Evolutionary conservation across 2,797 vertebrate genomes (phyloP).

Genomic region (Lacerta viridis): DNA sequence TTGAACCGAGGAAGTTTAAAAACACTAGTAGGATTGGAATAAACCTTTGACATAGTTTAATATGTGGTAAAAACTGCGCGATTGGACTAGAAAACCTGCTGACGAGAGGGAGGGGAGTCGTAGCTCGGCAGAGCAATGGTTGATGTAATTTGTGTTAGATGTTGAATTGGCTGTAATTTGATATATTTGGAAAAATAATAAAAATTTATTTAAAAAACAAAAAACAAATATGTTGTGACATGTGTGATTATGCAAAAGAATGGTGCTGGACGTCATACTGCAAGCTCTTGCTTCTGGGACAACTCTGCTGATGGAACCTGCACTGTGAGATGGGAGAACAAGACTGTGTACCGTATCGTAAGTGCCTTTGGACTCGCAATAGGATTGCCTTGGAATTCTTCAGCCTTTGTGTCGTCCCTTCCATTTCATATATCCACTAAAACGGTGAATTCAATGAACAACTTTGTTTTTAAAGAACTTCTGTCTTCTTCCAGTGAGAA

Average conservation of each 20-base stretch:
- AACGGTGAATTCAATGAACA: conserved; percentile 60
- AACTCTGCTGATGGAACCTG: conserved; percentile 93
- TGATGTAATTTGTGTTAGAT: too few relatives aligned
- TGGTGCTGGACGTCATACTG: conserved; percentile 93
- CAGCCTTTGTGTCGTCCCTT: conserved; percentile 33
- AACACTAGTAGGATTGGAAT: too few relatives aligned
- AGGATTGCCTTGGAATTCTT: conserved; percentile 72
- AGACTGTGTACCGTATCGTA: conserved; percentile 95
- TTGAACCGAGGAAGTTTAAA: too few relatives aligned
- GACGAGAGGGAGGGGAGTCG: too few relatives aligned
- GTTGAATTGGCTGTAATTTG: too few relatives aligned
- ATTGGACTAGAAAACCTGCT: too few relatives aligned
- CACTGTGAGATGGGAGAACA: conserved; percentile 95
- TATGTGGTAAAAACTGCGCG: too few relatives aligned
- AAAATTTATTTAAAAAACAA: too few relatives aligned
- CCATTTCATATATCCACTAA: conserved; percentile 43
- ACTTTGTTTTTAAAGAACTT: conserved; percentile 60
- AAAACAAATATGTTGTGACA: conserved; percentile 94
- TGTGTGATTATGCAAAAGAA: conserved; percentile 98
- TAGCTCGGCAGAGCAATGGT: too few relatives aligned
- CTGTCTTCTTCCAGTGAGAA: conserved; percentile 47
- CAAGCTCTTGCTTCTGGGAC: conserved; percentile 97
- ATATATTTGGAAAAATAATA: too few relatives aligned
- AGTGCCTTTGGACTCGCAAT: conserved; percentile 93
- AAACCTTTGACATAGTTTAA: too few relatives aligned